Evolutionary conservation across 2,888 invertebrate genomes (phyloP).

Genomic region (Neria commutata): DNA sequence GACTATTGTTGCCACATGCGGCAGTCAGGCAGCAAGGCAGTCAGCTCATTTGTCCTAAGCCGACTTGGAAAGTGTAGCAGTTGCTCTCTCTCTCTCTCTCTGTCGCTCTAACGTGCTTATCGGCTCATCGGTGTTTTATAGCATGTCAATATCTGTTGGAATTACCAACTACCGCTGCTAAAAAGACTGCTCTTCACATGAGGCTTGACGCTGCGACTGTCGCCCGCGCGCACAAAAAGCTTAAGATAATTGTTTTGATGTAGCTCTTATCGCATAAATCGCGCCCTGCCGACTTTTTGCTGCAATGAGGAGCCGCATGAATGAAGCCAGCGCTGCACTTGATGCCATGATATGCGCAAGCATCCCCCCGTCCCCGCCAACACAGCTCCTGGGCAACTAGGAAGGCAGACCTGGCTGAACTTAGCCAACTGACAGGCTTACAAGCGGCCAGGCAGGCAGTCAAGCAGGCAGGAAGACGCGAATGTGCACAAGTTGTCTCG

Average conservation of each 20-base stretch:
- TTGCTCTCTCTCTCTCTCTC: too few species aligned
- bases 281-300: neutral
- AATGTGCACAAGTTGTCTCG: neutral
- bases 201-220: too few species aligned
- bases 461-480: neutral
- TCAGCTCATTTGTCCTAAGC: too few species aligned
- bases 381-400: neutral
- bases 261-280: constrained; percentile 13
- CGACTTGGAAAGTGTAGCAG: too few species aligned
- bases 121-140: neutral
- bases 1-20: too few species aligned
- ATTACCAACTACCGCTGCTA: neutral
- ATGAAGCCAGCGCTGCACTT: neutral
- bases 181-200: too few species aligned
- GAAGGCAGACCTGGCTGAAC: neutral
- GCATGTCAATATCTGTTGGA: neutral
- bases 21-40: too few species aligned
- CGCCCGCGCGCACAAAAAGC: neutral
- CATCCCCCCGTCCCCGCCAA: neutral
- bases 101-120: too few species aligned
- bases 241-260: constrained; percentile 19
- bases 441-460: constrained; percentile 7
- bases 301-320: constrained; percentile 3
- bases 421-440: neutral
- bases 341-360: neutral